Conservation (phyloP, 2,888 invertebrate genomes). For the Standfussiana lucernea region DNA sequence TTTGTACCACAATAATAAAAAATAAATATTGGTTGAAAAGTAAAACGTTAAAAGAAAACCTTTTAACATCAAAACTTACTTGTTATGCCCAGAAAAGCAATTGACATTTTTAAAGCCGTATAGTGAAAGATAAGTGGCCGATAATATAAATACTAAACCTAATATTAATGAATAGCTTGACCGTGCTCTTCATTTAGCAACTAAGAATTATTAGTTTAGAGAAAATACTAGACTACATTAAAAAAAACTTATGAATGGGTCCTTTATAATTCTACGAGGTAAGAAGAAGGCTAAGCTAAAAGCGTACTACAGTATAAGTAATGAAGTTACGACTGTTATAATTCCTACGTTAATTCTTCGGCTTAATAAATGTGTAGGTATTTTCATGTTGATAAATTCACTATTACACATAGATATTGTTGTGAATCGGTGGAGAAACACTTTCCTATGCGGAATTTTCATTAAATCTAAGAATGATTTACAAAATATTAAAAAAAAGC, state of each 20-base stretch:
- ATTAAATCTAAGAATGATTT: neutral
- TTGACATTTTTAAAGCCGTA: neutral
- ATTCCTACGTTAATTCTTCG: neutral
- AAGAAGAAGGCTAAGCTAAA: neutral
- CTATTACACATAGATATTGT: too few species aligned
- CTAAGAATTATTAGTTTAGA: neutral
- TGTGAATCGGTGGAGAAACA: neutral
- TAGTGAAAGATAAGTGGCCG: neutral
- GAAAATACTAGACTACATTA: conserved; percentile 1
- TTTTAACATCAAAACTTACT: too few species aligned
- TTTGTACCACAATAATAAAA: too few species aligned
- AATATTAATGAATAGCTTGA: neutral
- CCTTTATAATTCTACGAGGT: neutral
- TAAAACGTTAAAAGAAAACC: too few species aligned
- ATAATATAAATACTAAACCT: neutral
- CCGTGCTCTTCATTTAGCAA: neutral
- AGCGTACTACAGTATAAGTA: neutral
- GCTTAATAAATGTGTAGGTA: neutral
- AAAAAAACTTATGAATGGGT: neutral
- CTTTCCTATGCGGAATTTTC: neutral
- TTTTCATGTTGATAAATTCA: neutral
- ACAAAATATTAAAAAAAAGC: neutral
- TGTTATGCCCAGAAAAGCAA: neutral
- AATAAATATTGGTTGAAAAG: too few species aligned
- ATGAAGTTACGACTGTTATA: neutral